Percentiles rank a stretch among this genome's conserved stretches.
Conservation (phyloP, 2,888 invertebrate species). For the Geotrupes spiniger region DNA sequence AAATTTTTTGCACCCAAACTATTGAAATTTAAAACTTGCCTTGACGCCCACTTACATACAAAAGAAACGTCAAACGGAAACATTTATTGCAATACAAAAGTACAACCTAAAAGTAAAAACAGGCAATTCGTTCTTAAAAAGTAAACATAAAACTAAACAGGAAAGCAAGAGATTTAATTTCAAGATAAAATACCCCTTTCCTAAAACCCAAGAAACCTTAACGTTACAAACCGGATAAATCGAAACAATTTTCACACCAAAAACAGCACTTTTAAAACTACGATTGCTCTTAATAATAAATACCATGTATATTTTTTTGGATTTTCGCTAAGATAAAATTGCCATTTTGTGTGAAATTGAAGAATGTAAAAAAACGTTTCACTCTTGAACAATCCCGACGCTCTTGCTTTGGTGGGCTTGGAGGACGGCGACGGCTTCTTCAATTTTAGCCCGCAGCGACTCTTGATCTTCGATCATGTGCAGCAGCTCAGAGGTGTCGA, state of each 20-base stretch:
- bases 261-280: slow-evolving; percentile 21
- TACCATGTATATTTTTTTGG: slow-evolving; percentile 12
- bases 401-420: slow-evolving; percentile 85
- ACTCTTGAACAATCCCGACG: slow-evolving; percentile 32
- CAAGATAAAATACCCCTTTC: not conserved
- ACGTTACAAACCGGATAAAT: slow-evolving; percentile 3
- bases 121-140: slow-evolving; percentile 9
- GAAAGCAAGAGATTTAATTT: not conserved
- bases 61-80: not conserved
- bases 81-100: slow-evolving; percentile 14
- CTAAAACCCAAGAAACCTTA: not conserved
- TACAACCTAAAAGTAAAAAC: slow-evolving; percentile 13
- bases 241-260: slow-evolving; percentile 19
- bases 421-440: slow-evolving; percentile 96
- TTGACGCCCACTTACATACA: too few relatives aligned
- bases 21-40: too few relatives aligned
- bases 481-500: slow-evolving; percentile 94
- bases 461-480: slow-evolving; percentile 96
- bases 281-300: slow-evolving; percentile 11
- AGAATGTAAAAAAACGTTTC: slow-evolving; percentile 10
- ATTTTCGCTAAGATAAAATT: slow-evolving; percentile 22
- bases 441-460: slow-evolving; percentile 92
- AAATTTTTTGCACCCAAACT: too few relatives aligned
- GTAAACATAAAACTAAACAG: slow-evolving; percentile 3
- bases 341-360: slow-evolving; percentile 21